phyloP scores from a whole-genome alignment of 2,113 vertebrate species.

The Megaceryle torquata region DNA sequence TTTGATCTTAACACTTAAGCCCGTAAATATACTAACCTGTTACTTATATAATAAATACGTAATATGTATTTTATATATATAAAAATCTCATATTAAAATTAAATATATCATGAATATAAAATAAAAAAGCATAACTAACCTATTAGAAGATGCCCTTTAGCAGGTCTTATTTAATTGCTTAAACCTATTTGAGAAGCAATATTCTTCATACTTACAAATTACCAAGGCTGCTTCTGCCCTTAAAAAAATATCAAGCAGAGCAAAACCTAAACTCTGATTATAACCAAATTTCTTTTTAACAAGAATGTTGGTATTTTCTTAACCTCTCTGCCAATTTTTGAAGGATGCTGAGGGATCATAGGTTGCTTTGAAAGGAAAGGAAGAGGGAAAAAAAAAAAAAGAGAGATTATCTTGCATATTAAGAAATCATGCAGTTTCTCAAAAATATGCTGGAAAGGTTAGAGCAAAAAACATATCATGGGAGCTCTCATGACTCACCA shows the following conservation, averaged over 20 bases:
- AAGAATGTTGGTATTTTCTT: background rate
- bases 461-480: background rate
- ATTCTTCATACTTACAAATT: background rate
- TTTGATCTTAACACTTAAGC: background rate
- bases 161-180: conserved; percentile 7
- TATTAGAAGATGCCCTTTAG: background rate
- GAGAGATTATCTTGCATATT: background rate
- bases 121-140: background rate
- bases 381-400: background rate
- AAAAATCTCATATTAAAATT: too few relatives aligned
- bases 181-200: background rate
- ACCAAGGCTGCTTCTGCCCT: background rate
- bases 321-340: background rate
- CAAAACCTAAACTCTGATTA: conserved; percentile 16
- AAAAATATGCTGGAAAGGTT: background rate
- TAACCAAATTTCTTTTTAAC: conserved; percentile 6
- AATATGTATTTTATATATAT: too few relatives aligned
- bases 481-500: background rate
- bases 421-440: background rate
- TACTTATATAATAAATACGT: too few relatives aligned
- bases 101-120: too few relatives aligned
- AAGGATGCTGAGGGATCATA: background rate
- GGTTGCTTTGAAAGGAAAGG: background rate
- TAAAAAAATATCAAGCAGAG: background rate
- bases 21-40: background rate